Base-by-base conservation (phyloP, 2,113 vertebrate species). In the Myodes glareolus region DNA sequence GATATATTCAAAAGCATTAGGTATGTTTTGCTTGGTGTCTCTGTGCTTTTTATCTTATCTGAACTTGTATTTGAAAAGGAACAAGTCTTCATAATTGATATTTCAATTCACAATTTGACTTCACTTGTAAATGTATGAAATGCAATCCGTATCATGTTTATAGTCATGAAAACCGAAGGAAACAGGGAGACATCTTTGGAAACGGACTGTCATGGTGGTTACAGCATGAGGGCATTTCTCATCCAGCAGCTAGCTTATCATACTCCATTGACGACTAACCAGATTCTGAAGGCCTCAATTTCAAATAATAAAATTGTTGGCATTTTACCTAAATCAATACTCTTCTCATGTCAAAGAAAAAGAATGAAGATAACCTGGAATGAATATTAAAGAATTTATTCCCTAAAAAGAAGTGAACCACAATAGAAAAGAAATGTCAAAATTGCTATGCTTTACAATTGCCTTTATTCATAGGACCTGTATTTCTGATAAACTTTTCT, bases 241-340 rank as follows among this genome's bases (percentile, higher is more conserved):
- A 92, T 85, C 21, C 10, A 81, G 10, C 17, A 96, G 14, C 8
- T 39, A 97, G 9, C 5, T 45, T 65, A 95, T 94, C 63, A 90
- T 89, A 84, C 94, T 89, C 94, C 91, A 95, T 68, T 63, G 39
- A 72, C 72, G 42, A 86, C 52, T 84, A 36, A 95, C 67, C 52
- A 95, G 45, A 95, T 86, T 95, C 94, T 95, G 88, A 95, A 95
- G 88, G 86, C 78, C 70, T 92, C 77, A 78, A 90, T 92, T 97
- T 95, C 96, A 95, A 97, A 97, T 94, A 94, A 96, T 97, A 97
- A 95, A 94, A 96, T 96, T 95, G 92, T 78, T 98, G 97, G 97
- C 97, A 97, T 97, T 98, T 97, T 89, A 94, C 93, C 52, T 72
- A 91, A 96, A 95, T 97, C 97, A 96, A 98, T 97, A 97, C 13